Evolutionary conservation across 2,888 invertebrate species (phyloP), one percentile per base, ranked within the genome.

Genomic region (Orthosia incerta): DNA sequence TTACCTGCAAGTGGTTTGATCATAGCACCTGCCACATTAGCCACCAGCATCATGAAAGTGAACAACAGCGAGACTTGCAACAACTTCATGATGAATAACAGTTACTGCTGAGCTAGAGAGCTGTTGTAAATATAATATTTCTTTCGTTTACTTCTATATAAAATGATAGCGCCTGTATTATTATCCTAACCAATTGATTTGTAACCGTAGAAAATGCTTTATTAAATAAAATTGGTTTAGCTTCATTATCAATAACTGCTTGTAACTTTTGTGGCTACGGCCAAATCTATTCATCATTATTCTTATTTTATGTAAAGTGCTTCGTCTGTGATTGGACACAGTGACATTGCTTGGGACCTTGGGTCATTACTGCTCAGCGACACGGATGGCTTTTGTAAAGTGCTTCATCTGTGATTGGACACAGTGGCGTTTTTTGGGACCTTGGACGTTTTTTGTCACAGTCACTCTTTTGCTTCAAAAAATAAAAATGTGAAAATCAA

Each of bases 351-450:
- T 66, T 66, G 59, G 18, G 59, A 15, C 65, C 65, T 12, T 7
- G 11, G 11, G 26, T 66, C 65, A 59, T 66, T n/a, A 66, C n/a
- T n/a, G 60, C 26, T 11, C 26, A n/a, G n/a, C n/a, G n/a, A n/a
- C n/a, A n/a, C n/a, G n/a, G n/a, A n/a, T n/a, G n/a, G n/a, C n/a
- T n/a, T n/a, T n/a, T 15, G 15, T n/a, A 39, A 39, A 9, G 39
- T 39, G 39, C 11, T 26, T 5, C 45, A 11, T 9, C 4, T 15
- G n/a, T 59, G n/a, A 31, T 23, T 15, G 18, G 15, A 26, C 15
- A 26, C 65, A 66, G 15, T 12, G 5, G 0, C 65, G 59, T 3
- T 26, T 26, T 26, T 26, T 26, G 4, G 26, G 26, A 26, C 26
- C 26, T 26, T 26, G 26, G 26, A 26, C 4, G 26, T 26, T 26